A percentile compares a stretch with the other conserved stretches of the same genome.
Evolutionary conservation across 2,888 invertebrate genomes (phyloP).

Genomic region (Zootermopsis nevadensis): DNA sequence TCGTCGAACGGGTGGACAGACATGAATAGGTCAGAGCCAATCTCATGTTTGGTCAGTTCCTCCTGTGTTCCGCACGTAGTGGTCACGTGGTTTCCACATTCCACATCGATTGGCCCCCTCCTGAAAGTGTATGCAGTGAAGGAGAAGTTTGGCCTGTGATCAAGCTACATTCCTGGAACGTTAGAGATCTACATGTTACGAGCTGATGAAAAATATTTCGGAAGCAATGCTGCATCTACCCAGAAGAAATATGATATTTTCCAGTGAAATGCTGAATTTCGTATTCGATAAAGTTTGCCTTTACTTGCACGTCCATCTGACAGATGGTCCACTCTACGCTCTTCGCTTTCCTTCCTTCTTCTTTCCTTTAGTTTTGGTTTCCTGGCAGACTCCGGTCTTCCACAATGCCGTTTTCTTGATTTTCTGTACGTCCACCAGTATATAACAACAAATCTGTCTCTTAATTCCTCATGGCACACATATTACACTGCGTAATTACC

Average conservation of each 20-base stretch:
- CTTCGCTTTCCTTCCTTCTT: not conserved
- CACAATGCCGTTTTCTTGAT: too few relatives aligned
- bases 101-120: slow-evolving; percentile 22
- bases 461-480: too few relatives aligned
- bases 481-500: too few relatives aligned
- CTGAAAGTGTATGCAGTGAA: slow-evolving; percentile 2
- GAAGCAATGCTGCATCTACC: too few relatives aligned
- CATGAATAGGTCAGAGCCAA: slow-evolving; percentile 9
- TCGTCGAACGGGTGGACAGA: not conserved
- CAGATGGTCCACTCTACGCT: not conserved
- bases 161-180: slow-evolving; percentile 2
- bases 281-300: too few relatives aligned
- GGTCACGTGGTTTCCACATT: slow-evolving; percentile 31
- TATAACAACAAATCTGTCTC: too few relatives aligned
- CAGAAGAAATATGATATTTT: too few relatives aligned
- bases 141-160: not conserved
- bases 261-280: too few relatives aligned
- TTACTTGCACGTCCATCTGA: too few relatives aligned
- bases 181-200: not conserved
- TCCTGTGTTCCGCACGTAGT: slow-evolving; percentile 1
- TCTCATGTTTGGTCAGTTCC: slow-evolving; percentile 15
- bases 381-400: too few relatives aligned
- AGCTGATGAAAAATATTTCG: not conserved
- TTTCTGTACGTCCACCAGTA: too few relatives aligned
- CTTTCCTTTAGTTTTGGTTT: not conserved